These are phyloP conservation scores for Poeciliopsis paucimaculata DNA, from an alignment of 2,797 vertebrate species.

Conservation along the genomic window DNA sequence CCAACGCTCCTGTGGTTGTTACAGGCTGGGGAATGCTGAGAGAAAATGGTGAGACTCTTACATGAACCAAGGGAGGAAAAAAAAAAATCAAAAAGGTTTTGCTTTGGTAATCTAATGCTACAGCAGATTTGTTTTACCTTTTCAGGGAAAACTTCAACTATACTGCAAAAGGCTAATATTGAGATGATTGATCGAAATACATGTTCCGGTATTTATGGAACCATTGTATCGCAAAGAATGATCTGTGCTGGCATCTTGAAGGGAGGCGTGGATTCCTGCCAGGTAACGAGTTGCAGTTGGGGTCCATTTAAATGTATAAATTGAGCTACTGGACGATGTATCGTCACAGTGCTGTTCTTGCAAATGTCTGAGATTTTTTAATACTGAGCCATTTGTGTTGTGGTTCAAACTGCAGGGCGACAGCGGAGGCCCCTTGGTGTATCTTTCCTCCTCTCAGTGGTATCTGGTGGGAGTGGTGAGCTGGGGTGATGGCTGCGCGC, in stretches of 20 bases:
- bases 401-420: slow-evolving; percentile 82
- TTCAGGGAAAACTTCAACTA: slow-evolving; percentile 73
- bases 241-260: slow-evolving; percentile 85
- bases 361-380: neutral
- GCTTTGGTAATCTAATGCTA: neutral
- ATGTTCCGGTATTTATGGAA: slow-evolving; percentile 85
- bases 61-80: neutral
- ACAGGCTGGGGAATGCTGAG: slow-evolving; percentile 88
- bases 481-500: slow-evolving; percentile 92
- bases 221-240: slow-evolving; percentile 82
- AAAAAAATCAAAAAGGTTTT: neutral
- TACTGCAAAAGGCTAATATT: slow-evolving; percentile 84
- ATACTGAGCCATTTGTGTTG: slow-evolving; percentile 1
- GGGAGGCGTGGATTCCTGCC: slow-evolving; percentile 89
- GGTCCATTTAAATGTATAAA: slow-evolving; percentile 1
- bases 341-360: neutral
- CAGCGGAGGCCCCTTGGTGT: slow-evolving; percentile 92
- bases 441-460: slow-evolving; percentile 63
- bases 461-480: slow-evolving; percentile 89
- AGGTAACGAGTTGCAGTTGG: slow-evolving; percentile 76
- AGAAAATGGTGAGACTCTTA: slow-evolving; percentile 74
- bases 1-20: slow-evolving; percentile 69
- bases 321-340: neutral
- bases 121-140: neutral
- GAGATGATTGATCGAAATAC: slow-evolving; percentile 69